These are phyloP conservation scores for Carposina sasakii DNA, from an alignment of 1,140 invertebrate genomes.

Conservation along the genomic window DNA sequence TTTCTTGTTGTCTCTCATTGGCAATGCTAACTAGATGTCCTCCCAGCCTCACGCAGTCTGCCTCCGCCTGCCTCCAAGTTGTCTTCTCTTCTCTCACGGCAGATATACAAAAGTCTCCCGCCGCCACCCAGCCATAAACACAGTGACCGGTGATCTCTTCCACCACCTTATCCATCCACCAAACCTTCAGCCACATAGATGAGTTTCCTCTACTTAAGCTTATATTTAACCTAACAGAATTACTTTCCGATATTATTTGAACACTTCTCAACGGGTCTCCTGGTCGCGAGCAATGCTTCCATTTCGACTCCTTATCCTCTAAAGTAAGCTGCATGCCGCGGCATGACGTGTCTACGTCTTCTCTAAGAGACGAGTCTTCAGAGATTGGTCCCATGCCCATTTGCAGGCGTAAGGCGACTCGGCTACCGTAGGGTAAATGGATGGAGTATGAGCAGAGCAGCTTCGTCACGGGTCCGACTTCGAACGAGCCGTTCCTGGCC, in stretches of 20 bases:
- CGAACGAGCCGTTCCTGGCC: slow-evolving; percentile 75
- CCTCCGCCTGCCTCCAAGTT: slow-evolving; percentile 78
- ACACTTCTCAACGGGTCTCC: slow-evolving; percentile 72
- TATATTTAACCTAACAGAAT: slow-evolving; percentile 69
- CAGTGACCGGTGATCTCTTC: slow-evolving; percentile 74
- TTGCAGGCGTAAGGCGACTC: slow-evolving; percentile 72
- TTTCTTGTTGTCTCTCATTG: slow-evolving; percentile 74
- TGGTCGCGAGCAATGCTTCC: slow-evolving; percentile 73
- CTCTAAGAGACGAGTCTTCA: slow-evolving; percentile 42
- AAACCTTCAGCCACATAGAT: slow-evolving; percentile 64
- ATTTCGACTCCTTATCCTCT: slow-evolving; percentile 70
- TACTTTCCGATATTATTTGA: slow-evolving; percentile 73
- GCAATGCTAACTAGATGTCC: slow-evolving; percentile 79
- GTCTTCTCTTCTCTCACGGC: slow-evolving; percentile 72
- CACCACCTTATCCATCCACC: slow-evolving; percentile 72
- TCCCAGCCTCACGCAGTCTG: slow-evolving; percentile 74
- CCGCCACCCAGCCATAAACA: slow-evolving; percentile 76
- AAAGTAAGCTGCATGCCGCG: slow-evolving; percentile 71
- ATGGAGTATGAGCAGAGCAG: slow-evolving; percentile 77
- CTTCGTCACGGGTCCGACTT: slow-evolving; percentile 69
- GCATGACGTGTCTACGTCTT: slow-evolving; percentile 55
- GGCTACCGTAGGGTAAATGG: slow-evolving; percentile 77
- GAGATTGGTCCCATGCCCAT: slow-evolving; percentile 63
- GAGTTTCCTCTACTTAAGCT: slow-evolving; percentile 48
- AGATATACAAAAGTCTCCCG: slow-evolving; percentile 76